Conservation (phyloP, 2,797 vertebrate genomes). For the Enteromius thamalakanensis region DNA sequence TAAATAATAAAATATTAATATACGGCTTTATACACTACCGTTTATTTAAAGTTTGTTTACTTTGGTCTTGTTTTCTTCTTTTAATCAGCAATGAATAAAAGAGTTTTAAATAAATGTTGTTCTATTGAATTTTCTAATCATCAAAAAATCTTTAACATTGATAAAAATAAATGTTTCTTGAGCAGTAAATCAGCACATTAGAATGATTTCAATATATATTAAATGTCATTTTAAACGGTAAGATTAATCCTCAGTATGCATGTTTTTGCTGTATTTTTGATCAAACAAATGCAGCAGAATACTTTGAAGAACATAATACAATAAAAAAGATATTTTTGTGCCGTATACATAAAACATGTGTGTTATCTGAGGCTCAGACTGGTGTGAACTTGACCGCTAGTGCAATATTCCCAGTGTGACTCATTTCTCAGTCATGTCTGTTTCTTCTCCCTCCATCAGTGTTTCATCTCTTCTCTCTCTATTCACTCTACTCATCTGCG, state of each 20-base stretch:
- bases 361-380: neutral
- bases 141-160: too few species aligned
- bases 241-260: neutral
- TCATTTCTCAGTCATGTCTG: conserved; percentile 21
- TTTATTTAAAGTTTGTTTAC: neutral
- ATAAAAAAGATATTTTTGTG: neutral
- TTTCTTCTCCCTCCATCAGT: conserved; percentile 5
- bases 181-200: neutral
- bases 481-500: conserved; percentile 18
- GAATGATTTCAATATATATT: neutral
- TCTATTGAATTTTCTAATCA: too few species aligned
- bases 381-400: conserved; percentile 24
- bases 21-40: neutral
- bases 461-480: conserved; percentile 38
- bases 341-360: neutral
- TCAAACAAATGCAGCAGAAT: neutral
- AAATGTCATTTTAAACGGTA: neutral
- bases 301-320: neutral
- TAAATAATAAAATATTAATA: neutral
- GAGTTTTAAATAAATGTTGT: too few species aligned
- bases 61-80: neutral
- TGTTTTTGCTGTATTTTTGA: neutral
- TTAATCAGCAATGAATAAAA: neutral
- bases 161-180: neutral
- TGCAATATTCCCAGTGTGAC: conserved; percentile 22